Percentiles rank a stretch among this genome's conserved stretches.
These are phyloP conservation scores for Callipepla squamata DNA, from an alignment of 2,113 vertebrate genomes.

Conservation along the genomic window DNA sequence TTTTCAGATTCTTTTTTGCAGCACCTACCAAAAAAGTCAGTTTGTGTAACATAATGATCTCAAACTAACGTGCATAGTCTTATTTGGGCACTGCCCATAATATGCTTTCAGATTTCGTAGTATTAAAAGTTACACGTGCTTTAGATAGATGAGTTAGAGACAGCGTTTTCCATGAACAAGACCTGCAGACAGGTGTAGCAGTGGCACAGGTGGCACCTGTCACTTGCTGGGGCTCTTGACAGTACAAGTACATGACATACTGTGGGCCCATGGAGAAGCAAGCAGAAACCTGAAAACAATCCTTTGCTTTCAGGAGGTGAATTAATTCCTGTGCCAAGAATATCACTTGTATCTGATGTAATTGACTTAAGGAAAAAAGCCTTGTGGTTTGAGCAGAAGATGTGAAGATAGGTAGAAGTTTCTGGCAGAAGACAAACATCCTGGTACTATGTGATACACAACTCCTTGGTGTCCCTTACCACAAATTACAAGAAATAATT, in stretches of 20 bases:
- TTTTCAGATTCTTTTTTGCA: not conserved
- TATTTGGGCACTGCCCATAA: not conserved
- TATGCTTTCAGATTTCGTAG: not conserved
- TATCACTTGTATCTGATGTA: not conserved
- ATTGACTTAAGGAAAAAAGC: not conserved
- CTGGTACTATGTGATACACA: not conserved
- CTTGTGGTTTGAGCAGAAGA: not conserved
- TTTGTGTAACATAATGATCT: not conserved
- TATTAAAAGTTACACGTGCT: not conserved
- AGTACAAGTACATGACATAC: not conserved
- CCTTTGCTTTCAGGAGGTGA: not conserved
- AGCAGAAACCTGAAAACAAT: not conserved
- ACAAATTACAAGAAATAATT: not conserved
- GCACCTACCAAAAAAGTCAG: not conserved
- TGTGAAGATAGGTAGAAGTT: not conserved
- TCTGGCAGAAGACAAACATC: conserved; percentile 14
- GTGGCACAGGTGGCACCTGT: not conserved
- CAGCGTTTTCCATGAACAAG: not conserved
- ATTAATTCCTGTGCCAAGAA: not conserved
- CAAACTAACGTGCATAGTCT: not conserved
- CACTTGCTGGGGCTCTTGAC: not conserved
- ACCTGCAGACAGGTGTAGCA: not conserved
- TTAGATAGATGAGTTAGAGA: not conserved
- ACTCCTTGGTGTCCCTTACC: not conserved
- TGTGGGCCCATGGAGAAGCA: not conserved